Conservation (phyloP, 2,888 invertebrate species). For the Pseudolycoriella hygida region DNA sequence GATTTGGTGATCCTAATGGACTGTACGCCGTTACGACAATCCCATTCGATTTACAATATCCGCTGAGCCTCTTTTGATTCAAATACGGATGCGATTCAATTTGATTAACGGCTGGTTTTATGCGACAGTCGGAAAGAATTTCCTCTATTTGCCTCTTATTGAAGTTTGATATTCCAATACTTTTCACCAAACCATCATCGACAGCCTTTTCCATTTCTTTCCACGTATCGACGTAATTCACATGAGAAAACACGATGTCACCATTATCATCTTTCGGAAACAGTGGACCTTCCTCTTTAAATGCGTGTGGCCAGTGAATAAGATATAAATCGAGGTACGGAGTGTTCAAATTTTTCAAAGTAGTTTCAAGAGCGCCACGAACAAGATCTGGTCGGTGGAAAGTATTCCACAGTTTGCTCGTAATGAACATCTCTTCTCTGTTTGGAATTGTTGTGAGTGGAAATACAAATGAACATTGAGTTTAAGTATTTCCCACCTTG, state of each 20-base stretch:
- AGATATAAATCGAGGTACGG: conserved; percentile 75
- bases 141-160: conserved; percentile 54
- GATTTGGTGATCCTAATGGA: conserved; percentile 66
- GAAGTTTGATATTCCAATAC: conserved; percentile 60
- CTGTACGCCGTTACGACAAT: conserved; percentile 67
- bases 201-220: conserved; percentile 54
- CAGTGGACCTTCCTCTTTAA: conserved; percentile 48
- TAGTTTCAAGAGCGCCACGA: conserved; percentile 42
- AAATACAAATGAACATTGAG: background rate
- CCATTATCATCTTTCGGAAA: conserved; percentile 43
- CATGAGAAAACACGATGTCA: conserved; percentile 41
- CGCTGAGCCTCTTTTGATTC: conserved; percentile 47
- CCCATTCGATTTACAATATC: conserved; percentile 45
- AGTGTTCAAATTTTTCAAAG: conserved; percentile 53
- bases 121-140: conserved; percentile 37
- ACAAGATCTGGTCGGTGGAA: conserved; percentile 68
- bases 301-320: conserved; percentile 84
- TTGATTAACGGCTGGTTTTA: conserved; percentile 50
- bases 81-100: conserved; percentile 69
- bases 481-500: conserved; percentile 29
- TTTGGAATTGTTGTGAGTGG: background rate
- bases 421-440: conserved; percentile 49
- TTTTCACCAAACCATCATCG: conserved; percentile 42
- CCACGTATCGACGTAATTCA: conserved; percentile 62
- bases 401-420: conserved; percentile 79